These are phyloP conservation scores for Montipora capitata DNA, from an alignment of 92 coral and sea anemone genomes.

Conservation along the genomic window DNA sequence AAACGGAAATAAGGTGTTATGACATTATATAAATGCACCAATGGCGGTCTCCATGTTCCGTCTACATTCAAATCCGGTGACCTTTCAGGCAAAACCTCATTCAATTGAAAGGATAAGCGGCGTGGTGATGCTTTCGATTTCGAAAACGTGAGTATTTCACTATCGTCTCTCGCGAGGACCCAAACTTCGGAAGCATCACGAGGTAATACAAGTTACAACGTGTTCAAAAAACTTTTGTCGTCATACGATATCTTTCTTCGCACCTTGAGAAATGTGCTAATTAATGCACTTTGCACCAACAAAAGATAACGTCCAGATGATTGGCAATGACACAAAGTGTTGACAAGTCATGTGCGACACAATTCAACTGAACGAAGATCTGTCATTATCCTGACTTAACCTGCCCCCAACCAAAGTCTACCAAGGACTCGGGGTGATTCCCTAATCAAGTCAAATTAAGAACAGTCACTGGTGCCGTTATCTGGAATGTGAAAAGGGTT, in stretches of 20 bases:
- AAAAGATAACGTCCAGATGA: constrained; percentile 14
- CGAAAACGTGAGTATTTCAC: too few species aligned
- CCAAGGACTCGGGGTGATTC: constrained; percentile 17
- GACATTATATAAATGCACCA: background rate
- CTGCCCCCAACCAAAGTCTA: background rate
- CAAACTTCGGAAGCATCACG: constrained; percentile 5
- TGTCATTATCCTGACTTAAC: constrained; percentile 26
- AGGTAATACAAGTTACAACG: background rate
- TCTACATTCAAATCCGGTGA: constrained; percentile 13
- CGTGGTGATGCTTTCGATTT: too few species aligned
- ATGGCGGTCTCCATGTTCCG: background rate
- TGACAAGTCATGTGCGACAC: constrained; percentile 22
- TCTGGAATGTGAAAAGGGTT: too few species aligned
- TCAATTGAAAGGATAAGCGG: background rate
- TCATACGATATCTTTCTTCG: background rate
- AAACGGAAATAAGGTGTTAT: background rate
- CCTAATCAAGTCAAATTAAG: constrained; percentile 8
- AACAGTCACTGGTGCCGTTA: background rate
- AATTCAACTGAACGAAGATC: constrained; percentile 22
- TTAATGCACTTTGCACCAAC: constrained; percentile 41
- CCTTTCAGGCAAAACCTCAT: background rate
- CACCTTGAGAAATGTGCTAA: constrained; percentile 24
- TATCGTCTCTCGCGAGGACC: too few species aligned
- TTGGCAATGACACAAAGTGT: constrained; percentile 37
- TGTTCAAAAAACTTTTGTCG: background rate